Base-by-base conservation (phyloP, 2,113 vertebrate genomes). In the Megaceryle torquata region DNA sequence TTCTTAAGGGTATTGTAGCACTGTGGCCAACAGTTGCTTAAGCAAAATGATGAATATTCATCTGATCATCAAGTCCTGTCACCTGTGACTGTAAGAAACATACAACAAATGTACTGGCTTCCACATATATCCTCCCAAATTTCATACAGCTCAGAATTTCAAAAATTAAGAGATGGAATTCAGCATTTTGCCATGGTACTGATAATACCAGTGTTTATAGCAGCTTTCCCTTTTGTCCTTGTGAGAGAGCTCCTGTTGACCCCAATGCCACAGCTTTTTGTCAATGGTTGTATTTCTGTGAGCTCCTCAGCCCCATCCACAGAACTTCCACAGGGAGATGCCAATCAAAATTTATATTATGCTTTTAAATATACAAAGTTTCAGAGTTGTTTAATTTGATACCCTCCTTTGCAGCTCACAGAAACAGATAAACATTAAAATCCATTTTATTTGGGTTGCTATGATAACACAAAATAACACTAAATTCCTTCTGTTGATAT, bases 401-500 rank as follows among this genome's bases (percentile, higher is more conserved):
- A 48, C 20, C 75, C 56, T 71, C 76, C 68, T 95, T 61, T 61
- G 8, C 16, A 59, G 68, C 63, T 71, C 43, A 82, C 60, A 86
- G 90, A 92, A 92, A 5, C 48, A 95, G 74, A 89, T 75, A 11
- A 2, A 72, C 74, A 54, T 74, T 91, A 88, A 94, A 93, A 96
- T 91, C 91, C 9, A 35, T 83, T 88, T 96, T 94, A 87, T 88
- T 80, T 94, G 59, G 33, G 29, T 91, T 93, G 29, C 57, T 89
- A 26, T 48, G 33, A 78, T 93, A 94, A 94, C 68, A 85, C 43
- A 35, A 54, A 91, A 90, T 91, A 91, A 88, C 68, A 46, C 44
- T 82, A 89, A 92, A 89, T 72, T 86, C 88, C 72, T 95, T 95
- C 82, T 90, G 72, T 78, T 91, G 43, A 9, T 93, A 88, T 94